These are phyloP conservation scores for Macroramphosus scolopax DNA, from an alignment of 2,797 vertebrate genomes.

Conservation along the genomic window DNA sequence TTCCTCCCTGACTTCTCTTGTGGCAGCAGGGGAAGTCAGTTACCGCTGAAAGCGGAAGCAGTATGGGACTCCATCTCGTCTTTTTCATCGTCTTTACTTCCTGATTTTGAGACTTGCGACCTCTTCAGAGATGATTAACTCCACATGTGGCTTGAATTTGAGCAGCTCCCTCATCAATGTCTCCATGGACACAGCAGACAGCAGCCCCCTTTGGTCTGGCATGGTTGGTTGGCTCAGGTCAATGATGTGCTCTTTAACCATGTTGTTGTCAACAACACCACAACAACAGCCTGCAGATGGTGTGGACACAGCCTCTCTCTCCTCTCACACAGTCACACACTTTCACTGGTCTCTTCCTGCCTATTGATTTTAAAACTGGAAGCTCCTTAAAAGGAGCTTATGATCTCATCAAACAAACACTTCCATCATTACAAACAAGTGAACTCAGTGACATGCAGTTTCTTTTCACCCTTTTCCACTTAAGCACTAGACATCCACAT, in stretches of 20 bases:
- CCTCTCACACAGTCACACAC: neutral
- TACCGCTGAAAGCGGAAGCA: constrained; percentile 13
- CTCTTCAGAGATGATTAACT: constrained; percentile 3
- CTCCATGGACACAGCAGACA: constrained; percentile 20
- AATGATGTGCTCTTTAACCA: constrained; percentile 2
- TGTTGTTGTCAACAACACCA: constrained; percentile 1
- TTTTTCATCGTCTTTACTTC: constrained; percentile 18
- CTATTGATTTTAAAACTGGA: neutral
- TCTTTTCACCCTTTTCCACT: no score
- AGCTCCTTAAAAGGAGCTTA: constrained; percentile 13
- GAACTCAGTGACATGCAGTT: no score
- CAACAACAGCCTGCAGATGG: constrained; percentile 12
- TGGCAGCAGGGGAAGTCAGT: constrained; percentile 1
- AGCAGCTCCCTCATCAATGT: constrained; percentile 9
- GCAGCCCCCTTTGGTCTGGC: constrained; percentile 2
- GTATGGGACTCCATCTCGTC: neutral
- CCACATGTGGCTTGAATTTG: constrained; percentile 31
- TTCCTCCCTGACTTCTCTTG: constrained; percentile 5
- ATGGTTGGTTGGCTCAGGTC: constrained; percentile 1
- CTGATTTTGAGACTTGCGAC: constrained; percentile 8
- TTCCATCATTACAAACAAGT: no score
- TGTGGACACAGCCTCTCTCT: constrained; percentile 1
- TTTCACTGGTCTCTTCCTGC: neutral
- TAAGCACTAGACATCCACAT: no score
- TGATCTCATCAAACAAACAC: no score